Evolutionary conservation across 2,888 invertebrate species (phyloP).

Genomic region (Eustalomyia histrio): DNA sequence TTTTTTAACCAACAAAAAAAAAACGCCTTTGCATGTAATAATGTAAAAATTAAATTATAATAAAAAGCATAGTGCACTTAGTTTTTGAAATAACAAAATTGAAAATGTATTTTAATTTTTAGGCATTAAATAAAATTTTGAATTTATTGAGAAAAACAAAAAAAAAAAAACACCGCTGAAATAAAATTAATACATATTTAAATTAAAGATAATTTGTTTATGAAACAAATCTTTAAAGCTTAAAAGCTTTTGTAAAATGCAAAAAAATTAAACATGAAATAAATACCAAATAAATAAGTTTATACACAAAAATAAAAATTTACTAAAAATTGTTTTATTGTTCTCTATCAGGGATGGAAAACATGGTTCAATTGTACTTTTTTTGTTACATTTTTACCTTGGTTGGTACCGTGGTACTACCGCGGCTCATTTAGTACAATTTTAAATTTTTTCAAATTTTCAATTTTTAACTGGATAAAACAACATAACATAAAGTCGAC

Average conservation of each 20-base stretch:
- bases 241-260: slow-evolving; percentile 68
- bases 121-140: slow-evolving; percentile 25
- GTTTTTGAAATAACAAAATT: slow-evolving; percentile 41
- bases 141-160: slow-evolving; percentile 25
- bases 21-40: slow-evolving; percentile 44
- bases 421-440: too few species aligned
- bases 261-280: slow-evolving; percentile 42
- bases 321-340: not conserved
- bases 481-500: too few species aligned
- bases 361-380: too few species aligned
- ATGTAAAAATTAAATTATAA: slow-evolving; percentile 24
- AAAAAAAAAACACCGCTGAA: slow-evolving; percentile 55
- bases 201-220: slow-evolving; percentile 51
- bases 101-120: slow-evolving; percentile 17
- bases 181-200: slow-evolving; percentile 48
- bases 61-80: slow-evolving; percentile 61
- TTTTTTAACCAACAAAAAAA: not conserved
- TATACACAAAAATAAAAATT: slow-evolving; percentile 58
- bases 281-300: slow-evolving; percentile 47
- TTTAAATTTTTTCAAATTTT: too few species aligned
- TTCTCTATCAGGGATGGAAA: too few species aligned
- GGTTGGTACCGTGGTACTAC: too few species aligned
- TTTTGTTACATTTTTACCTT: too few species aligned
- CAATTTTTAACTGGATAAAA: too few species aligned
- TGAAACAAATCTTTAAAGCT: slow-evolving; percentile 66